Conservation (phyloP, 2,113 vertebrate genomes). For the Thomomys bottae region DNA sequence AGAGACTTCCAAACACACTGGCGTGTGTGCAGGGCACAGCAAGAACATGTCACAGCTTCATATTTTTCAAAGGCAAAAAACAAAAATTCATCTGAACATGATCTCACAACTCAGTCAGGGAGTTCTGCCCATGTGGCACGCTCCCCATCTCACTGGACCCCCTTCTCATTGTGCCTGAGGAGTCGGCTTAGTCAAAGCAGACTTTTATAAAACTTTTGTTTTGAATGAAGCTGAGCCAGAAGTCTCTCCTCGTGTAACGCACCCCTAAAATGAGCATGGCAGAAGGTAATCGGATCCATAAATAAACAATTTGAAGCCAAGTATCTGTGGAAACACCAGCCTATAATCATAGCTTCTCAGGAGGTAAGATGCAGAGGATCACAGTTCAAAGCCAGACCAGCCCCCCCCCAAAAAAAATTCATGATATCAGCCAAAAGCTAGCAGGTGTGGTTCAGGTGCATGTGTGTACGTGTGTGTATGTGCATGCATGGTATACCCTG, state of each 20-base stretch:
- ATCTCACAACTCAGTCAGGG: background rate
- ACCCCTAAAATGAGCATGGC: background rate
- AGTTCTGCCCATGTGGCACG: background rate
- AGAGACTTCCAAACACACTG: background rate
- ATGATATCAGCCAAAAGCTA: no score
- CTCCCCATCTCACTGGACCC: background rate
- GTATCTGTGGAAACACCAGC: no score
- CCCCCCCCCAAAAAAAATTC: no score
- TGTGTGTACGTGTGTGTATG: background rate
- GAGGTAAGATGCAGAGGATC: no score
- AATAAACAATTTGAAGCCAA: background rate
- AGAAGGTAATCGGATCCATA: background rate
- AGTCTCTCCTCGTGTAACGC: background rate
- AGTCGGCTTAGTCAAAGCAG: background rate
- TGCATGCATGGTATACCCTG: no score
- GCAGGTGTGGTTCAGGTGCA: no score
- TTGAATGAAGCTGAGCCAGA: background rate
- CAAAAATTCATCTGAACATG: background rate
- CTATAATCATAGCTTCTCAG: no score
- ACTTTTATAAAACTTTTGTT: background rate
- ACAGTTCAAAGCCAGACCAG: no score
- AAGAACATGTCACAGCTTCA: background rate
- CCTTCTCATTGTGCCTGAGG: no score
- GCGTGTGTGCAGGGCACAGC: no score
- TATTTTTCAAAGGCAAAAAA: slow-evolving; percentile 34